A percentile compares a stretch with the other conserved stretches of the same genome.
These are phyloP conservation scores for Eunapius fragilis DNA, from an alignment of 37 sponge, comb jelly and placozoan genomes.

Conservation along the genomic window DNA sequence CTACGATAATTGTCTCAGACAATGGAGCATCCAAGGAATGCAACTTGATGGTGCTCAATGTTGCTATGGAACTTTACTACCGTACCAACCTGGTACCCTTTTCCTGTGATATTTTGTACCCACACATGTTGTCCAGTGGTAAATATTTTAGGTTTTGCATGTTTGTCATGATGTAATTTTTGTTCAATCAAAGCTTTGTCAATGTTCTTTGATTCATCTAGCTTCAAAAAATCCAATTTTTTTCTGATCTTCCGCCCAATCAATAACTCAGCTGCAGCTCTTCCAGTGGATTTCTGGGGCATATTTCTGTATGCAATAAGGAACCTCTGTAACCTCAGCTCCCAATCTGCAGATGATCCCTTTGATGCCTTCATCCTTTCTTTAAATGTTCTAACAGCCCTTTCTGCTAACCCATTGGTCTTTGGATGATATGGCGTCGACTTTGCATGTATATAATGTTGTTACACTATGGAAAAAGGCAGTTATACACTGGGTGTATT, in stretches of 20 bases:
- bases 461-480: no score
- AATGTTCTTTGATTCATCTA: neutral
- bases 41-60: no score
- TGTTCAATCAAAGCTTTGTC: neutral
- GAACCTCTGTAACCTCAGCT: slow-evolving; percentile 7
- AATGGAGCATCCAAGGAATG: neutral
- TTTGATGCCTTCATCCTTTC: neutral
- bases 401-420: neutral
- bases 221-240: slow-evolving; percentile 19
- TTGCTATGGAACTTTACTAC: neutral
- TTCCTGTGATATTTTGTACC: neutral
- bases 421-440: neutral
- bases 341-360: neutral
- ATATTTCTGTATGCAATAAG: slow-evolving; percentile 17
- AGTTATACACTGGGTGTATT: no score
- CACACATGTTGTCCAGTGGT: neutral
- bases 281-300: slow-evolving; percentile 1
- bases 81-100: neutral
- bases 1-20: neutral
- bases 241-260: slow-evolving; percentile 14
- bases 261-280: slow-evolving; percentile 16
- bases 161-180: neutral
- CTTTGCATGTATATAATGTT: neutral
- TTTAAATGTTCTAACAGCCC: neutral
- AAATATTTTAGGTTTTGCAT: neutral